Conservation (phyloP, 2,113 vertebrate genomes). For the Dipodomys ordii region DNA sequence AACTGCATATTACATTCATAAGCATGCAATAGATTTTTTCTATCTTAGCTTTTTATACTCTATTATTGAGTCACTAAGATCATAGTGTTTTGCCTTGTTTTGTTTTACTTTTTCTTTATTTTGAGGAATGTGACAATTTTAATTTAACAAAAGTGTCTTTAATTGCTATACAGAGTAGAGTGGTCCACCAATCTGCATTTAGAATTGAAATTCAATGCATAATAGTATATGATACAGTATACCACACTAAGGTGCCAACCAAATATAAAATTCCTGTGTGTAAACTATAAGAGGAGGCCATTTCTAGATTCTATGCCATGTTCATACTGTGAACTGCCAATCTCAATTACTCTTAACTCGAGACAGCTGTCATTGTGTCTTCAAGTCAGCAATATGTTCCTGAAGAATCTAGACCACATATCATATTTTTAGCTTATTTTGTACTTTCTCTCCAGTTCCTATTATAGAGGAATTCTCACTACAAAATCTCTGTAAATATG, state of each 20-base stretch:
- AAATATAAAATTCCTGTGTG: conserved; percentile 9
- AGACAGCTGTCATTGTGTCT: not conserved
- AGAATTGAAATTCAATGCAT: not conserved
- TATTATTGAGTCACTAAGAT: not conserved
- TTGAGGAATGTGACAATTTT: not conserved
- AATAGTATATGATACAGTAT: conserved; percentile 6
- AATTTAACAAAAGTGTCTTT: conserved; percentile 11
- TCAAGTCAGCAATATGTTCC: not conserved
- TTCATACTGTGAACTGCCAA: not conserved
- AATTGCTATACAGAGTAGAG: not conserved
- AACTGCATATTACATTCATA: not conserved
- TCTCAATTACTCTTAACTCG: not conserved
- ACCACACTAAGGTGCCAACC: not conserved
- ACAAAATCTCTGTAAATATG: not conserved
- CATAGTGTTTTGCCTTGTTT: not conserved
- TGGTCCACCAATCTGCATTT: conserved; percentile 14
- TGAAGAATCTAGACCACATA: not conserved
- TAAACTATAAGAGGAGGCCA: not conserved
- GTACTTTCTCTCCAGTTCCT: not conserved
- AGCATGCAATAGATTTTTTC: not conserved
- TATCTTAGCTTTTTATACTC: conserved; percentile 21
- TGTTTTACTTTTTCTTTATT: too few relatives aligned
- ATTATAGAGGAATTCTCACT: not conserved
- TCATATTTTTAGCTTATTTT: not conserved
- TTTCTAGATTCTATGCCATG: not conserved